Evolutionary conservation across 2,888 invertebrate genomes (phyloP), one percentile per base, ranked within the genome.

Genomic region (Drosophila sordidula): DNA sequence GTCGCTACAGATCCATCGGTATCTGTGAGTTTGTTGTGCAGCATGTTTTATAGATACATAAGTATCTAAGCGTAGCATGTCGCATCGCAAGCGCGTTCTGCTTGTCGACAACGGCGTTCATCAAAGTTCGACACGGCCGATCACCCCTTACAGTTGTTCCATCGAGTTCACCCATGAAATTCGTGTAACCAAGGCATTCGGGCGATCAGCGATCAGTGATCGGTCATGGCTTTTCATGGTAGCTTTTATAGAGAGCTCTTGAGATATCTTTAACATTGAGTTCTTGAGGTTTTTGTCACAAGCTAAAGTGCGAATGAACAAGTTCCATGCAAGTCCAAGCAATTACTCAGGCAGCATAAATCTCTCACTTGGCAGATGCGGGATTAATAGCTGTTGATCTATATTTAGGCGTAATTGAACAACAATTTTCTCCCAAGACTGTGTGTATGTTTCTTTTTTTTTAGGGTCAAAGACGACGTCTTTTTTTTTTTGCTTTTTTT

Each of bases 101-200:
- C 54, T 68, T 79, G 83, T 87, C 84, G 74, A 83, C 86, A 82
- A 79, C 46, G 50, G 63, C 16, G 64, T 36, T 59, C 76, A 59
- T 76, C 78, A 78, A 70, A 81, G 78, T 69, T 86, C 80, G 75
- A 84, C 70, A 86, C 80, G 75, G 65, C 65, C 66, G 89, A 71
- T 73, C 71, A 78, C 55, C 83, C 81, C 84, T 78, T 77, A 75
- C 80, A 78, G 67, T 76, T 72, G 66, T 69, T 65, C 59, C 44
- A 64, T 57, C 29, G 49, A 67, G 32, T 72, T 68, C 54, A 59
- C 72, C 70, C 72, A 78, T 86, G 78, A 79, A 86, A 76, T 78
- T 77, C 65, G 70, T 84, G 75, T 87, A 75, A 67, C 80, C 34
- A 45, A 41, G 32, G 16, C 26, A 64, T 22, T 54, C 45, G 39